phyloP scores from a whole-genome alignment of 2,888 invertebrate genomes.

The Cryptosula pallasiana region DNA sequence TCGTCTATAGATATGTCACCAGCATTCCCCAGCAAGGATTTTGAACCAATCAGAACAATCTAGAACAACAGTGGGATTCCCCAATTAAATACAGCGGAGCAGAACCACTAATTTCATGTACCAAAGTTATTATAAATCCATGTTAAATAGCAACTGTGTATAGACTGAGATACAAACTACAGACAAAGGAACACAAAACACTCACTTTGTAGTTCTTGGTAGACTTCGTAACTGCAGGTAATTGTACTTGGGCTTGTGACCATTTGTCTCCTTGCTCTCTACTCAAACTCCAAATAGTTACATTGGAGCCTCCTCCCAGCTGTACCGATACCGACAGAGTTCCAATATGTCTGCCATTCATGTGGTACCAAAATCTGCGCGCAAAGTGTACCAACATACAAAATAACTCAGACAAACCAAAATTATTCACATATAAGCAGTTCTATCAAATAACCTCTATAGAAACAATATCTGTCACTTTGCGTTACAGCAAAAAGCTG shows the following conservation, averaged over 20 bases:
- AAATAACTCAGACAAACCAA: no score
- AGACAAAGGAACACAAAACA: no score
- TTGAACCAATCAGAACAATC: slow-evolving; percentile 22
- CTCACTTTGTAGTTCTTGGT: slow-evolving; percentile 22
- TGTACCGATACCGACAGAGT: slow-evolving; percentile 26
- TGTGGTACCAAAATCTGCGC: slow-evolving; percentile 31
- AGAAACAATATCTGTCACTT: no score
- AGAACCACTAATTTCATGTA: no score
- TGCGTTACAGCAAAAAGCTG: no score
- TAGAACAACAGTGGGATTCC: no score
- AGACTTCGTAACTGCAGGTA: slow-evolving; percentile 9
- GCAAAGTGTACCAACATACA: no score
- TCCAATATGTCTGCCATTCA: slow-evolving; percentile 31
- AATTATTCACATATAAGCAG: no score
- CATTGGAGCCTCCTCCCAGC: not conserved
- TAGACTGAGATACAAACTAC: not conserved
- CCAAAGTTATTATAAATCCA: no score
- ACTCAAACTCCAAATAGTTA: slow-evolving; percentile 25
- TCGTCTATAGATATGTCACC: slow-evolving; percentile 26
- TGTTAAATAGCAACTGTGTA: not conserved
- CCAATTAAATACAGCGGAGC: not conserved
- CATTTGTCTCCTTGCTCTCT: slow-evolving; percentile 28
- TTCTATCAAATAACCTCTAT: no score
- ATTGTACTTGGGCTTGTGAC: slow-evolving; percentile 25
- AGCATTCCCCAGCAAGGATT: slow-evolving; percentile 4